A percentile compares a stretch with the other conserved stretches of the same genome.
phyloP scores from a whole-genome alignment of 2,888 invertebrate genomes.

The Euplagia quadripunctaria region DNA sequence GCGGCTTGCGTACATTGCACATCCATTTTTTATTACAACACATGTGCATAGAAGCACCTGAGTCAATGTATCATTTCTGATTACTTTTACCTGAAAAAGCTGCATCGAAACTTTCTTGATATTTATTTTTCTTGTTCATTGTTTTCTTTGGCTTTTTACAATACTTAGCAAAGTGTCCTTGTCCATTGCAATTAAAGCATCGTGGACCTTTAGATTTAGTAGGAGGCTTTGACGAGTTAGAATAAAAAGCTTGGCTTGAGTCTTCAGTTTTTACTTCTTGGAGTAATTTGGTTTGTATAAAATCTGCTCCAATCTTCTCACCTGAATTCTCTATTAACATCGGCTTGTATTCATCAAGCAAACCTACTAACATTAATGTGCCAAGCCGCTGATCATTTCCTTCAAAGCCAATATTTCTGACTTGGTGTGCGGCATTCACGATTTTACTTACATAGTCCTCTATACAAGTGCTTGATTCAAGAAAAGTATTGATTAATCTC shows the following conservation, averaged over 20 bases:
- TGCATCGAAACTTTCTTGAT: too few species aligned
- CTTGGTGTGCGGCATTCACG: slow-evolving; percentile 3
- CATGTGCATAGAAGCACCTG: slow-evolving; percentile 40
- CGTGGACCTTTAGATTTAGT: too few species aligned
- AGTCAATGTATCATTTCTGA: slow-evolving; percentile 32
- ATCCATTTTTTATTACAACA: slow-evolving; percentile 28
- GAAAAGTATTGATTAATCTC: slow-evolving; percentile 16
- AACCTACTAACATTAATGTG: slow-evolving; percentile 25
- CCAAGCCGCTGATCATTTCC: slow-evolving; percentile 17
- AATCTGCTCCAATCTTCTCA: slow-evolving; percentile 15
- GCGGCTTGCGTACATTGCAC: slow-evolving; percentile 13
- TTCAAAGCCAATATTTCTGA: slow-evolving; percentile 6
- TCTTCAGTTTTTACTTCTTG: slow-evolving; percentile 9
- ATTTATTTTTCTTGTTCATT: too few species aligned
- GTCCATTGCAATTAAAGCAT: too few species aligned
- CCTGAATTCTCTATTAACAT: slow-evolving; percentile 37
- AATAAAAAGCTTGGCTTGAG: too few species aligned
- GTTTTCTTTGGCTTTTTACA: too few species aligned
- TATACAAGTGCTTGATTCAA: background rate
- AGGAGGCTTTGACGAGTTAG: too few species aligned
- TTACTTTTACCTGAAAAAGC: slow-evolving; percentile 8
- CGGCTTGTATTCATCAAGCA: slow-evolving; percentile 34
- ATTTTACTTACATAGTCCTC: slow-evolving; percentile 13
- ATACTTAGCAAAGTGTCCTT: too few species aligned
- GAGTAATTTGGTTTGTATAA: slow-evolving; percentile 3